Evolutionary conservation across 2,888 invertebrate species (phyloP).

Genomic region (Sclerodermus sp.): DNA sequence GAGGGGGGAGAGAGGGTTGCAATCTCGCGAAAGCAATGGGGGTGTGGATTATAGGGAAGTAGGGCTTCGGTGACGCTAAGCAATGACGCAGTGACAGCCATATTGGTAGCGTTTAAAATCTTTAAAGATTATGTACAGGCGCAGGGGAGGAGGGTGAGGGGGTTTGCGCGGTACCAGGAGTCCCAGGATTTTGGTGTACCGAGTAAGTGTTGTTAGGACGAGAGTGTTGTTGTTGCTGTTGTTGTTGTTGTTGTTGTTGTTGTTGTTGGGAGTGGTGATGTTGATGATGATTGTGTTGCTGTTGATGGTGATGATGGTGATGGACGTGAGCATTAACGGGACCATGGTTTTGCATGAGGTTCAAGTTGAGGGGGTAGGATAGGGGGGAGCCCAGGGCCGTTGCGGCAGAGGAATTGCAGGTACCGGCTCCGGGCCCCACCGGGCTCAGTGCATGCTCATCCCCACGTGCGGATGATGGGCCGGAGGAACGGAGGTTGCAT

Average conservation of each 20-base stretch:
- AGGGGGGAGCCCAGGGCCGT: slow-evolving; percentile 57
- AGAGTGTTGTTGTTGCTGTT: slow-evolving; percentile 42
- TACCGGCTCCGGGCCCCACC: slow-evolving; percentile 67
- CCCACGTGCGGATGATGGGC: slow-evolving; percentile 58
- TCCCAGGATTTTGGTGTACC: slow-evolving; percentile 49
- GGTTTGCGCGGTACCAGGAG: slow-evolving; percentile 51
- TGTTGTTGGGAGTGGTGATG: slow-evolving; percentile 36
- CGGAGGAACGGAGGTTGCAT: slow-evolving; percentile 54
- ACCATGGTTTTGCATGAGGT: slow-evolving; percentile 49
- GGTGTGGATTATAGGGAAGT: no score
- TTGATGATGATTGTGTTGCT: slow-evolving; percentile 30
- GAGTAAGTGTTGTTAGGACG: slow-evolving; percentile 47
- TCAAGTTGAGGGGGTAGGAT: slow-evolving; percentile 56
- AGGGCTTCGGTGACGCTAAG: no score
- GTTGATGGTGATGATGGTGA: slow-evolving; percentile 31
- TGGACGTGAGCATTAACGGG: slow-evolving; percentile 29
- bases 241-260: slow-evolving; percentile 26
- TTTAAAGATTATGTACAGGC: slow-evolving; percentile 57
- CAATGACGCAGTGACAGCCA: slow-evolving; percentile 36
- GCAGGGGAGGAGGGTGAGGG: slow-evolving; percentile 55
- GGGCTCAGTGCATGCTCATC: slow-evolving; percentile 74
- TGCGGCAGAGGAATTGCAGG: slow-evolving; percentile 52
- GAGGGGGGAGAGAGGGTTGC: neutral
- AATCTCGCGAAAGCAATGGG: no score
- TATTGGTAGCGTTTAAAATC: no score